Conservation (phyloP, 2,888 invertebrate genomes). For the Drosophila niveifrons region DNA sequence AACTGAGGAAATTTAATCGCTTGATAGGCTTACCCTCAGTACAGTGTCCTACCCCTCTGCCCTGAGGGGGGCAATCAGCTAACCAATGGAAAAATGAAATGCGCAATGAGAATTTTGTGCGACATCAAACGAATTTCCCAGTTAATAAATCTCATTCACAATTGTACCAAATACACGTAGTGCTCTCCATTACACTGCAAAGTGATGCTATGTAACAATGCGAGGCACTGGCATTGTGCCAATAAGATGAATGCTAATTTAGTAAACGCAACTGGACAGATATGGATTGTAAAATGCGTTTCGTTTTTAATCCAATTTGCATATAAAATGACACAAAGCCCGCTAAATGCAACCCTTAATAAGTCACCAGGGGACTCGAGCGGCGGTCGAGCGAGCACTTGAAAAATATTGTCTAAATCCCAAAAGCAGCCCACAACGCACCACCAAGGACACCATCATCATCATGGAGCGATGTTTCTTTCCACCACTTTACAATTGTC, state of each 20-base stretch:
- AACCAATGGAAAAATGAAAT: constrained; percentile 46
- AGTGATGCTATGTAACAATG: neutral
- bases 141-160: constrained; percentile 72
- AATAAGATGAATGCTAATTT: constrained; percentile 75
- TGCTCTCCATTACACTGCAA: constrained; percentile 39
- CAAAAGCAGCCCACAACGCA: constrained; percentile 57
- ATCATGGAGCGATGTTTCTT: constrained; percentile 26
- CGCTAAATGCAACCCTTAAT: constrained; percentile 83
- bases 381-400: constrained; percentile 72
- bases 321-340: constrained; percentile 81
- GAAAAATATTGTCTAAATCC: constrained; percentile 82
- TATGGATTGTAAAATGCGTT: constrained; percentile 66
- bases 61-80: constrained; percentile 12
- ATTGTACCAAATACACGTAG: constrained; percentile 37
- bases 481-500: constrained; percentile 79
- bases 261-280: constrained; percentile 56
- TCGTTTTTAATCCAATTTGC: constrained; percentile 81
- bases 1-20: constrained; percentile 63
- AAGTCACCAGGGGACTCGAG: constrained; percentile 79
- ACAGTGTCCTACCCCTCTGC: neutral
- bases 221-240: constrained; percentile 69
- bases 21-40: constrained; percentile 66
- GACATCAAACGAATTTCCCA: constrained; percentile 81
- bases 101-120: constrained; percentile 65
- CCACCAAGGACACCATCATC: constrained; percentile 35